phyloP scores from a whole-genome alignment of 2,888 invertebrate species.

The Tipula unca region DNA sequence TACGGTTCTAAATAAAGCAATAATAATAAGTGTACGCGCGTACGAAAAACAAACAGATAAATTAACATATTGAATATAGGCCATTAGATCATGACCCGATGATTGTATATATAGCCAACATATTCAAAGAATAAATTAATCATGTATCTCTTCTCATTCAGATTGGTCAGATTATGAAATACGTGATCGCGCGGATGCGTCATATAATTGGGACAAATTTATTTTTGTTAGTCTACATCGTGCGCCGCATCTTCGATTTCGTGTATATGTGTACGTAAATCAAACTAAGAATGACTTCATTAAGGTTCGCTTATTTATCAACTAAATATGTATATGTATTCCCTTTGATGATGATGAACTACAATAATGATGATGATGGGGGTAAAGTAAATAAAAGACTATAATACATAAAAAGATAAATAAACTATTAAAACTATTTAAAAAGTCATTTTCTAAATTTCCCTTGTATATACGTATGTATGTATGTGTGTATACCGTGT shows the following conservation, averaged over 20 bases:
- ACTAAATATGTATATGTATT: not conserved
- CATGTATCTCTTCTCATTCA: not conserved
- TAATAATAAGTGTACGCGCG: not conserved
- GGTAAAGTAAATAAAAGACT: not conserved
- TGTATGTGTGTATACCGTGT: not conserved
- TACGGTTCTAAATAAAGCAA: not conserved
- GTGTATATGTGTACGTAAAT: no score
- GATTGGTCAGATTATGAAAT: not conserved
- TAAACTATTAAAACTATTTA: not conserved
- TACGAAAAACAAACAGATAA: not conserved
- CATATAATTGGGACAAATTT: not conserved
- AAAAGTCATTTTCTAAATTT: not conserved
- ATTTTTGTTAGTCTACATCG: not conserved
- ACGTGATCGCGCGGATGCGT: not conserved
- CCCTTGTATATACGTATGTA: not conserved
- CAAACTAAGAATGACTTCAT: not conserved
- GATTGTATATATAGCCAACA: not conserved
- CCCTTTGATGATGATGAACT: not conserved
- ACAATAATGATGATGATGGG: not conserved
- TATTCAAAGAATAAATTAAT: not conserved
- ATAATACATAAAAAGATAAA: not conserved
- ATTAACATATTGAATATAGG: not conserved
- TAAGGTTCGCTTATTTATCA: not conserved
- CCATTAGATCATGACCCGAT: not conserved
- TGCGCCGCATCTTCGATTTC: not conserved